Conservation (phyloP, 2,888 invertebrate genomes). For the Drosophila niveifrons region DNA sequence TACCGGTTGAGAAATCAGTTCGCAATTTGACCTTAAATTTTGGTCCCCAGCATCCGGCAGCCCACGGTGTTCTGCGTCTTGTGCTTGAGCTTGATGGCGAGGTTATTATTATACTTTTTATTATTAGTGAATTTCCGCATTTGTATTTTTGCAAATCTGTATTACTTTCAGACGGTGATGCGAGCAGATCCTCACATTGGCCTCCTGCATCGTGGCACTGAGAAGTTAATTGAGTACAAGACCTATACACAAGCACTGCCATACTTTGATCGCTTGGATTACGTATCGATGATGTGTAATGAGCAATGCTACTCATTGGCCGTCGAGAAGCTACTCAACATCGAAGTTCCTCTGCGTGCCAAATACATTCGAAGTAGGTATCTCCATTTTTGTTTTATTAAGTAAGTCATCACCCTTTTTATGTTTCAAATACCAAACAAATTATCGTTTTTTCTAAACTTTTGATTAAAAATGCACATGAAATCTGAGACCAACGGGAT, state of each 20-base stretch:
- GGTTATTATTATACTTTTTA: slow-evolving; percentile 59
- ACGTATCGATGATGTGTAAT: slow-evolving; percentile 99
- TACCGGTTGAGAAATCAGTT: slow-evolving; percentile 91
- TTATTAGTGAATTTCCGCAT: not conserved
- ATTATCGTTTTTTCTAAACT: no score
- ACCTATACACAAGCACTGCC: slow-evolving; percentile 99
- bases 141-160: not conserved
- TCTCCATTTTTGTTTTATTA: no score
- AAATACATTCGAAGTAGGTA: slow-evolving; percentile 97
- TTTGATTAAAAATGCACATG: no score
- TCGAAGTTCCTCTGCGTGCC: slow-evolving; percentile 96
- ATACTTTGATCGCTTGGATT: slow-evolving; percentile 98
- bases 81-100: slow-evolving; percentile 95
- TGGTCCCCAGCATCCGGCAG: slow-evolving; percentile 97
- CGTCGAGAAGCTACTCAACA: slow-evolving; percentile 97
- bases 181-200: slow-evolving; percentile 98
- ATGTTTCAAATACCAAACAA: no score
- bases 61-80: slow-evolving; percentile 95
- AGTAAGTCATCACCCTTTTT: no score
- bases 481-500: no score
- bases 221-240: slow-evolving; percentile 99
- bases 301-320: slow-evolving; percentile 98
- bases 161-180: slow-evolving; percentile 89
- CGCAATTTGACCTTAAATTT: slow-evolving; percentile 95
- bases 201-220: slow-evolving; percentile 97